Evolutionary conservation across 2,797 vertebrate species (phyloP).

Genomic region (Hydrolagus colliei): DNA sequence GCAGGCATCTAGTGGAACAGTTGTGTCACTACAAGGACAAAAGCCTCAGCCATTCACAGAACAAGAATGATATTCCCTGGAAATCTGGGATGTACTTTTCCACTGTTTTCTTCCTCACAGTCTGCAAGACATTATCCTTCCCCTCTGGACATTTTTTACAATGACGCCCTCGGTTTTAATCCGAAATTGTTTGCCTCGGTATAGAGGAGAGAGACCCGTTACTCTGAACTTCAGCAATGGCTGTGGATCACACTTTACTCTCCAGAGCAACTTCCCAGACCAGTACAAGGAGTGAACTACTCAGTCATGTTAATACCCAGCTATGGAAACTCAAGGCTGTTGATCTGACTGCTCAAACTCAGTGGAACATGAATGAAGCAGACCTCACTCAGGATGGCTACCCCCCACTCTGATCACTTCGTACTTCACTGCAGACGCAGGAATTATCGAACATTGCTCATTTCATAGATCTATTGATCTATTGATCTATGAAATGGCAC

Average conservation of each 20-base stretch:
- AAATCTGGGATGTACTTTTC: not conserved
- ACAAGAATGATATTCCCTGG: conserved; percentile 9
- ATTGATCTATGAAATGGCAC: conserved; percentile 29
- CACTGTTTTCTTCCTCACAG: too few species aligned
- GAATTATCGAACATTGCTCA: not conserved
- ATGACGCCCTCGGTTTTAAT: not conserved
- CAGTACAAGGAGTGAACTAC: conserved; percentile 32
- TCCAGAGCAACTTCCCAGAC: not conserved
- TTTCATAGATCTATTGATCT: conserved; percentile 24
- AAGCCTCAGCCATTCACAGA: not conserved
- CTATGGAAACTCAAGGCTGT: not conserved
- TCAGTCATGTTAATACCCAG: conserved; percentile 23
- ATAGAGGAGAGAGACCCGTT: conserved; percentile 2
- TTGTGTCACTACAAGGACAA: conserved; percentile 50
- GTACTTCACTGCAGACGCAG: conserved; percentile 27
- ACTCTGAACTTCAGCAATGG: conserved; percentile 2
- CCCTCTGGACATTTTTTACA: not conserved
- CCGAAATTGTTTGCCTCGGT: not conserved
- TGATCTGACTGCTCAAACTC: conserved; percentile 19
- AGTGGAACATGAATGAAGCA: not conserved
- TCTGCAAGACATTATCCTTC: conserved; percentile 5
- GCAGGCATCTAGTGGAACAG: conserved; percentile 68
- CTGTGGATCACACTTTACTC: conserved; percentile 18
- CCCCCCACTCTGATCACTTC: conserved; percentile 6
- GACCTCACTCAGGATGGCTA: not conserved